Conservation (phyloP, 2,113 vertebrate species). For the Sorex araneus region DNA sequence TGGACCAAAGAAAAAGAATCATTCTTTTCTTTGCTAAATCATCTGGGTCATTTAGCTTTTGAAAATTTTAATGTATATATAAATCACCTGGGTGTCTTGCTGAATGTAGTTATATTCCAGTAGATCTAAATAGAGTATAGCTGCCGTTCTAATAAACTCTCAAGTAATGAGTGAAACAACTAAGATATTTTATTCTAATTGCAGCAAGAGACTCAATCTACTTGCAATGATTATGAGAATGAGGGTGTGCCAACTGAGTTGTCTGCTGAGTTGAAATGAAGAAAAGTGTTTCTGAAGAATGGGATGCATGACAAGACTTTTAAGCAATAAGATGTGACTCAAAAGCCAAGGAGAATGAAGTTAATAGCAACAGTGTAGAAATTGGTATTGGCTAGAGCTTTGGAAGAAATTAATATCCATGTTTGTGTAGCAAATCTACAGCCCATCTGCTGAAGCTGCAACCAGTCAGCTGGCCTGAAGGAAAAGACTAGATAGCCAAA, state of each 20-base stretch:
- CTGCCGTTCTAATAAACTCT: constrained; percentile 22
- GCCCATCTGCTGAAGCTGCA: not conserved
- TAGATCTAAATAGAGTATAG: not conserved
- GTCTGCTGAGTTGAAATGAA: not conserved
- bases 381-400: not conserved
- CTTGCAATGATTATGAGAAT: not conserved
- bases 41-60: constrained; percentile 19
- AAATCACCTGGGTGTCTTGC: not conserved
- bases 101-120: not conserved
- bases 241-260: not conserved
- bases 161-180: not conserved
- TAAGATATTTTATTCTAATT: not conserved
- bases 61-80: constrained; percentile 7
- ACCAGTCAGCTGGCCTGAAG: not conserved
- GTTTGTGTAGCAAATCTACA: not conserved
- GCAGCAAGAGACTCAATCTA: not conserved
- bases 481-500: not conserved
- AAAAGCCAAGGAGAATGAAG: not conserved
- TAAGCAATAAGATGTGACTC: not conserved
- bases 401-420: not conserved
- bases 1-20: not conserved
- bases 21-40: not conserved
- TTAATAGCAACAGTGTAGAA: not conserved
- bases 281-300: not conserved
- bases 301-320: not conserved